These are phyloP conservation scores for Todiramphus chloris DNA, from an alignment of 2,113 vertebrate genomes.

Conservation along the genomic window DNA sequence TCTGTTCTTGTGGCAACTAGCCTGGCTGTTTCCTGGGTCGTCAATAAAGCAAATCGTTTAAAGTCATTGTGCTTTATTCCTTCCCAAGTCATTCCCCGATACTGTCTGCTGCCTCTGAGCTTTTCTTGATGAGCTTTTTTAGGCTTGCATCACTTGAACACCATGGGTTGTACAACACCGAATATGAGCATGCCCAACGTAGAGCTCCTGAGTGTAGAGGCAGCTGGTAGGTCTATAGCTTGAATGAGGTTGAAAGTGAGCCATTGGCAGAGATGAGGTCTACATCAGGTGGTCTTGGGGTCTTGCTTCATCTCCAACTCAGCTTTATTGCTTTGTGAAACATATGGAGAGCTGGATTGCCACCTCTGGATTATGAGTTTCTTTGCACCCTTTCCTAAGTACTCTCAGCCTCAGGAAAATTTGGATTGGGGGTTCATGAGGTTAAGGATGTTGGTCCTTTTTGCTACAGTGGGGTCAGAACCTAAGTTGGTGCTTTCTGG, in stretches of 20 bases:
- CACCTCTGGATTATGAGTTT: neutral
- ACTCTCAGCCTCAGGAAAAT: neutral
- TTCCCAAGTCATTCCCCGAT: neutral
- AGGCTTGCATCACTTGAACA: neutral
- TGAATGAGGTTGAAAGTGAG: neutral
- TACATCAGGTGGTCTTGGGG: neutral
- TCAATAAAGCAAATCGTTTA: fast-evolving
- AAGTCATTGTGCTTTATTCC: neutral
- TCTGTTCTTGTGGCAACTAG: neutral
- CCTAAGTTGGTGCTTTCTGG: neutral
- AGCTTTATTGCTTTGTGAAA: neutral
- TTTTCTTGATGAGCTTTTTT: neutral
- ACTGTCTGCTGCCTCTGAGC: neutral
- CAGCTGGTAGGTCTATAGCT: neutral
- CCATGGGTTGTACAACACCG: fast-evolving
- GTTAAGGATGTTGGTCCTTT: neutral
- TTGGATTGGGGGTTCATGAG: neutral
- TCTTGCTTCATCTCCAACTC: neutral
- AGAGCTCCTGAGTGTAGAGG: neutral
- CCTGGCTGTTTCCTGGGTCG: neutral
- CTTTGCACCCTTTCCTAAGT: neutral
- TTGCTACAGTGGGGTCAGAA: neutral
- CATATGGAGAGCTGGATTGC: neutral
- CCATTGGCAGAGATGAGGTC: neutral
- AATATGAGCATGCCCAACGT: neutral